These are phyloP conservation scores for Rhynchophorus ferrugineus DNA, from an alignment of 1,140 invertebrate species.

Conservation along the genomic window DNA sequence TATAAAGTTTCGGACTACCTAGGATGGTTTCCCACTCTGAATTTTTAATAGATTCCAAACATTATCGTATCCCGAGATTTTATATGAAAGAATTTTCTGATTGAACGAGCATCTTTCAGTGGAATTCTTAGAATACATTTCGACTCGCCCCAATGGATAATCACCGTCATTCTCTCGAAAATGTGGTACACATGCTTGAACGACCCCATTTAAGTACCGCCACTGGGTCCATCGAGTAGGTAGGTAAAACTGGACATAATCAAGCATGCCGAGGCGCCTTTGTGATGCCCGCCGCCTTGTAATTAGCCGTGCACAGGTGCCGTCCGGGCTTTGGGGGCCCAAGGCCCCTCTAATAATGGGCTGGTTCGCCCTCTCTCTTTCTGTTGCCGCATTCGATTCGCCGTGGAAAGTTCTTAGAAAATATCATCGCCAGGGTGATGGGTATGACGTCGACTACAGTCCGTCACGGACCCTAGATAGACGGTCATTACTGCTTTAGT, in stretches of 20 bases:
- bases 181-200: too few species aligned
- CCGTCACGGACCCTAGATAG: slow-evolving; percentile 15
- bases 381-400: neutral
- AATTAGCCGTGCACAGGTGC: slow-evolving; percentile 26
- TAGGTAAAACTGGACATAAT: slow-evolving; percentile 28
- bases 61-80: too few species aligned
- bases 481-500: slow-evolving; percentile 24
- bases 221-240: slow-evolving; percentile 16
- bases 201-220: slow-evolving; percentile 4
- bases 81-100: too few species aligned
- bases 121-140: too few species aligned
- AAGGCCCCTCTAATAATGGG: slow-evolving; percentile 19
- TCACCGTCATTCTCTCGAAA: too few species aligned
- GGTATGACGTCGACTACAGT: slow-evolving; percentile 6
- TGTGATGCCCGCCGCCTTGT: slow-evolving; percentile 23
- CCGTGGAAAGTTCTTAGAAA: slow-evolving; percentile 18
- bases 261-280: slow-evolving; percentile 24
- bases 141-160: too few species aligned
- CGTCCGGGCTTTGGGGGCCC: slow-evolving; percentile 17
- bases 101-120: too few species aligned
- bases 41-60: too few species aligned
- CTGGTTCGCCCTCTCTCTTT: neutral
- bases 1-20: too few species aligned
- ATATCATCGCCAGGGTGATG: slow-evolving; percentile 20
- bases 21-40: too few species aligned